phyloP scores from a whole-genome alignment of 2,888 invertebrate genomes.

The Eristalis tenax region DNA sequence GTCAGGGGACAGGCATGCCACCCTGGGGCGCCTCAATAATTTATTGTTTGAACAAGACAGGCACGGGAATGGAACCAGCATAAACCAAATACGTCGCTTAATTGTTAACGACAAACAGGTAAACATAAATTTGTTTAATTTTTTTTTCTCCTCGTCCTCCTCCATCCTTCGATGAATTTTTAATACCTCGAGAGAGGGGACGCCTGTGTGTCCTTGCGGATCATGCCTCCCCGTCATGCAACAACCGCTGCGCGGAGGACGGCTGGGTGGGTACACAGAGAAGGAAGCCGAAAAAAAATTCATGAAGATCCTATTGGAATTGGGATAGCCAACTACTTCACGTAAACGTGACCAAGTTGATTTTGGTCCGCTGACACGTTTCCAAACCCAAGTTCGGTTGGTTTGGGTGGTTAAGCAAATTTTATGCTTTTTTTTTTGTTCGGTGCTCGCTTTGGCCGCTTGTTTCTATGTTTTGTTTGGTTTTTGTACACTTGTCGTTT shows the following conservation, averaged over 20 bases:
- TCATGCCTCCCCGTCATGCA: not conserved
- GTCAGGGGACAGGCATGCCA: conserved; percentile 37
- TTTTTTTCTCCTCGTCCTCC: conserved; percentile 26
- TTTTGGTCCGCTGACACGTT: conserved; percentile 41
- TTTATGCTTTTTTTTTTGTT: not conserved
- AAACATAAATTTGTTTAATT: conserved; percentile 40
- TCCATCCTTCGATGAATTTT: conserved; percentile 55
- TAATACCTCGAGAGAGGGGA: conserved; percentile 12
- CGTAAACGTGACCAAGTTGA: conserved; percentile 43
- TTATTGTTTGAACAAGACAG: conserved; percentile 42
- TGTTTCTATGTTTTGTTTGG: not conserved
- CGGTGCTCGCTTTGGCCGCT: not conserved
- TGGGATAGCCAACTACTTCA: conserved; percentile 26
- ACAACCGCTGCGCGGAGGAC: not conserved
- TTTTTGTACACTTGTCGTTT: not conserved
- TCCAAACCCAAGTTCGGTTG: not conserved
- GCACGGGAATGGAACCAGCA: not conserved
- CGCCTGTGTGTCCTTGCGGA: not conserved
- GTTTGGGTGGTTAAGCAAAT: conserved; percentile 21
- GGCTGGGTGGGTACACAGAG: not conserved
- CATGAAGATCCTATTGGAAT: not conserved
- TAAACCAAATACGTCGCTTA: conserved; percentile 36
- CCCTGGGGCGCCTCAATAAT: conserved; percentile 53
- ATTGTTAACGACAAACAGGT: conserved; percentile 50
- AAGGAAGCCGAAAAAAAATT: not conserved